A percentile compares a stretch with the other conserved stretches of the same genome.
Conservation (phyloP, 2,113 vertebrate species). For the Mesoclemmys tuberculata region DNA sequence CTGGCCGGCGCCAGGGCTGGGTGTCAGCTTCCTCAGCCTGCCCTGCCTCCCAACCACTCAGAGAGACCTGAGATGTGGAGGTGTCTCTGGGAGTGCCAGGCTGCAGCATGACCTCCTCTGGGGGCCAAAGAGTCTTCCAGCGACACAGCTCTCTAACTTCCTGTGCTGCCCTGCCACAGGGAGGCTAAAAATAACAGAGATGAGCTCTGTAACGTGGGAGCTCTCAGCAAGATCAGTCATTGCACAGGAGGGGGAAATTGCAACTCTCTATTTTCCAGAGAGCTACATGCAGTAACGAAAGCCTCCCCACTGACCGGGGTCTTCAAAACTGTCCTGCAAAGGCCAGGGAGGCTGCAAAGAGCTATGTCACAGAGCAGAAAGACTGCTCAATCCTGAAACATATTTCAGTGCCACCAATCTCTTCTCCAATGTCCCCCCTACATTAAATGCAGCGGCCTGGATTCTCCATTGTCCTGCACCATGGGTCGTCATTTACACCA, state of each 20-base stretch:
- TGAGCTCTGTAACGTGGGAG: not conserved
- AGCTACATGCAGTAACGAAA: accelerated
- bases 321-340: not conserved
- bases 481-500: not conserved
- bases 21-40: not conserved
- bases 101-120: not conserved
- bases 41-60: not conserved
- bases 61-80: not conserved
- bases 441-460: not conserved
- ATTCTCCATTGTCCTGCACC: not conserved
- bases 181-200: not conserved
- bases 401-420: not conserved
- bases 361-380: not conserved
- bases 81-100: not conserved
- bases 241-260: not conserved
- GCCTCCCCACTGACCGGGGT: not conserved
- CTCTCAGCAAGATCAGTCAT: not conserved
- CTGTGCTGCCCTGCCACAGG: not conserved
- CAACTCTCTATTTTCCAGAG: not conserved
- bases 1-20: not conserved
- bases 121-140: not conserved
- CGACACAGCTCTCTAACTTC: not conserved
- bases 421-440: not conserved
- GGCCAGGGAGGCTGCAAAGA: not conserved
- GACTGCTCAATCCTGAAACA: accelerated